Percentiles rank a stretch among this genome's conserved stretches.
Conservation (phyloP, 2,797 vertebrate species). For the Lepus oiostolus region DNA sequence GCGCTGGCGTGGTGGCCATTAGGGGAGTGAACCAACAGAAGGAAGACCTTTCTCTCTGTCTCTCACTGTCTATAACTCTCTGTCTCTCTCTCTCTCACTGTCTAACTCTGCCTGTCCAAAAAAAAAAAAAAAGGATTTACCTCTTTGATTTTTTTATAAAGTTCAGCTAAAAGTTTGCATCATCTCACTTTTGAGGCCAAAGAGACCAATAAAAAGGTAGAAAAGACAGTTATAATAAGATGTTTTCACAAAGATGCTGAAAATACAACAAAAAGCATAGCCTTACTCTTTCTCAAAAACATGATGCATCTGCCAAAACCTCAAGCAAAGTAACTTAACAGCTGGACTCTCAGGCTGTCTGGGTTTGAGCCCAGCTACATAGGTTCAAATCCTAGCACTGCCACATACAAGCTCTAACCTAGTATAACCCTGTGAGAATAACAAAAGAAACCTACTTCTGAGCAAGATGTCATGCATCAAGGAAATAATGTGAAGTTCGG, state of each 20-base stretch:
- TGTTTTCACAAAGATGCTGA: background rate
- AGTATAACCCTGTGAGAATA: background rate
- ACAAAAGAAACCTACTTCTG: background rate
- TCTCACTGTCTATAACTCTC: too few relatives aligned
- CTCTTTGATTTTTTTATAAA: constrained; percentile 34
- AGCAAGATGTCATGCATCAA: background rate
- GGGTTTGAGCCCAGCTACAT: background rate
- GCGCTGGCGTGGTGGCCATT: too few relatives aligned
- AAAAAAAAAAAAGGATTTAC: too few relatives aligned
- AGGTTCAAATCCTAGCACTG: background rate
- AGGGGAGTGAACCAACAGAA: too few relatives aligned
- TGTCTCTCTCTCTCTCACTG: too few relatives aligned
- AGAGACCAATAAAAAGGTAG: background rate
- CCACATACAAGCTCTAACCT: background rate
- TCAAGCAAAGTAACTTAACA: background rate
- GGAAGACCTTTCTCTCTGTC: too few relatives aligned
- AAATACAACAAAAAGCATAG: background rate
- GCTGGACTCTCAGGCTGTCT: background rate
- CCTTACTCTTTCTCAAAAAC: background rate
- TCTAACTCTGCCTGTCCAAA: background rate
- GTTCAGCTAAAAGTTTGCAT: background rate
- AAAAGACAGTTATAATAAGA: background rate
- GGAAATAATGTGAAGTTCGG: background rate
- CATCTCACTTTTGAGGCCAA: background rate
- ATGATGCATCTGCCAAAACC: constrained; percentile 7